Percentiles rank a stretch among this genome's conserved stretches.
These are phyloP conservation scores for Eidolon helvum DNA, from an alignment of 2,113 vertebrate genomes.

Conservation along the genomic window DNA sequence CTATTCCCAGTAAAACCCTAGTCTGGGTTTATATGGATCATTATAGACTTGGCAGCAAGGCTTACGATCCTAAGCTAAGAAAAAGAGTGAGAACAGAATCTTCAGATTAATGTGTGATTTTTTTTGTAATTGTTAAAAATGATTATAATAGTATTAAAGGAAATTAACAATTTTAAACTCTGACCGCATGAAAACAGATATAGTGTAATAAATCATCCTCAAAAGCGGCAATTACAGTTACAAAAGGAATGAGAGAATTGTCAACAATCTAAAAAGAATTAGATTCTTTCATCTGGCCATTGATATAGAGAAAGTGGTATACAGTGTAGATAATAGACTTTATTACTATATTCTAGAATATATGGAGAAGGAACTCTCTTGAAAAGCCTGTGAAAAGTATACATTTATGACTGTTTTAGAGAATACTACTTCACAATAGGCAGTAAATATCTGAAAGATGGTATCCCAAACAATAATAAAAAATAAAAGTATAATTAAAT, in stretches of 20 bases:
- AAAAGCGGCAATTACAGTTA: neutral
- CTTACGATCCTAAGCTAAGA: neutral
- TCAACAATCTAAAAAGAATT: neutral
- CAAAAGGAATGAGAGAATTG: neutral
- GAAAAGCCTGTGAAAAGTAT: neutral
- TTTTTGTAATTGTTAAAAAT: conserved; percentile 21
- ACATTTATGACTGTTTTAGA: neutral
- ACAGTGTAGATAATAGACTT: neutral
- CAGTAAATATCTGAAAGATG: neutral
- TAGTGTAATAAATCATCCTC: neutral
- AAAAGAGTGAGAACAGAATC: neutral
- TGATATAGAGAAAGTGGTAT: neutral
- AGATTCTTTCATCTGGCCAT: neutral
- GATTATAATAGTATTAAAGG: neutral
- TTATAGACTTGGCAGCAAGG: neutral
- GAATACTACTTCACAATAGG: neutral
- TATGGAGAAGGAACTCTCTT: neutral
- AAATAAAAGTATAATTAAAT: conserved; percentile 21
- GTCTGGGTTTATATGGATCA: neutral
- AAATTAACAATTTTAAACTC: conserved; percentile 38
- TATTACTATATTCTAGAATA: neutral
- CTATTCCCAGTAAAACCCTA: neutral
- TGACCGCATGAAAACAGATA: conserved; percentile 27
- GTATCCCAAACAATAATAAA: conserved; percentile 20
- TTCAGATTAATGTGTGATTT: conserved; percentile 12